A percentile compares a stretch with the other conserved stretches of the same genome.
Evolutionary conservation across 2,888 invertebrate genomes (phyloP).

Genomic region (Glaucopsyche alexis): DNA sequence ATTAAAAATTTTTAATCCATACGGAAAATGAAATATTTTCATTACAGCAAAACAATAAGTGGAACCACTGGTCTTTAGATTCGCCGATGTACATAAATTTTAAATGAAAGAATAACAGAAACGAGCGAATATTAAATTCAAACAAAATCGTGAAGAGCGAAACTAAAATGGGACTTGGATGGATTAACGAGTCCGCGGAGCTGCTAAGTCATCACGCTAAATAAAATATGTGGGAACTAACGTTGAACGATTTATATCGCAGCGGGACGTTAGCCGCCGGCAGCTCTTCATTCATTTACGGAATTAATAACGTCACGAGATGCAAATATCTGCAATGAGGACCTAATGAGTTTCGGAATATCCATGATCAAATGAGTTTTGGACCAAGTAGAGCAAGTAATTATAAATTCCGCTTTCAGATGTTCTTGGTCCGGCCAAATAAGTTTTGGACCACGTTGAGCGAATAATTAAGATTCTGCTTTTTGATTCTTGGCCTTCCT

Average conservation of each 20-base stretch:
- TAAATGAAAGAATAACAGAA: slow-evolving; percentile 53
- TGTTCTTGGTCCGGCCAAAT: background rate
- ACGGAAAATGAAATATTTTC: background rate
- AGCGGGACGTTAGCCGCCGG: slow-evolving; percentile 52
- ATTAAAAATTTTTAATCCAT: no score
- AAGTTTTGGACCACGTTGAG: background rate
- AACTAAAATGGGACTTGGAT: slow-evolving; percentile 47
- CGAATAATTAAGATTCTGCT: background rate
- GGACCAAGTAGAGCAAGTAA: slow-evolving; percentile 10
- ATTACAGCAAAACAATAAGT: background rate
- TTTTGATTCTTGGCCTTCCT: background rate
- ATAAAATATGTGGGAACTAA: slow-evolving; percentile 43
- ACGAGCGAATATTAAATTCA: slow-evolving; percentile 51
- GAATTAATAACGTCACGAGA: slow-evolving; percentile 23
- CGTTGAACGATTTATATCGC: slow-evolving; percentile 54
- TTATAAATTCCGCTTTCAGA: background rate
- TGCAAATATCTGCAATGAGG: slow-evolving; percentile 19
- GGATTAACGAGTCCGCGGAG: slow-evolving; percentile 43
- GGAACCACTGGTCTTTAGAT: background rate
- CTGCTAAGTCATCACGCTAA: slow-evolving; percentile 48
- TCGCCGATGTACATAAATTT: slow-evolving; percentile 25
- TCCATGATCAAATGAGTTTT: slow-evolving; percentile 8
- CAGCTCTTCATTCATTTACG: slow-evolving; percentile 40
- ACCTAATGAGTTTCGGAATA: slow-evolving; percentile 13
- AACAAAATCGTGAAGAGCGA: slow-evolving; percentile 43